Evolutionary conservation across 2,113 vertebrate species (phyloP), one percentile per base, ranked within the genome.

Genomic region (Gulo gulo): DNA sequence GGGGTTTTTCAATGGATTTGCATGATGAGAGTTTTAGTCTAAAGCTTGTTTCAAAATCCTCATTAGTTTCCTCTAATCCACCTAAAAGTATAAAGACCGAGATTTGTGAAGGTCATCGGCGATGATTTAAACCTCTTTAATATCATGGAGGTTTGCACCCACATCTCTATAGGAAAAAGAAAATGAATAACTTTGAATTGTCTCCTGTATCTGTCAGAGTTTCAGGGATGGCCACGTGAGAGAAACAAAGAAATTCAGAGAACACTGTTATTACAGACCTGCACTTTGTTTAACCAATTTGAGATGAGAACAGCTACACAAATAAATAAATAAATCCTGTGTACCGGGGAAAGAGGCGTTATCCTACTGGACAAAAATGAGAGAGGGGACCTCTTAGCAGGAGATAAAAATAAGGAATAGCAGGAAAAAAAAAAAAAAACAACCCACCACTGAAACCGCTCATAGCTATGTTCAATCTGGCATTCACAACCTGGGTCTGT

Each of bases 21-120:
- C 98, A 98, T 98, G 98, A 99, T 99, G 99, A 99, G 97, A 96
- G 97, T 98, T 98, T 99, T 98, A 99, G 98, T 98, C 97, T 96
- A 98, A 98, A 99, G 98, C 98, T 98, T 59, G 97, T 98, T 98
- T 98, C 97, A 97, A 98, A 99, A 98, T 98, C 98, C 92, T 98
- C 98, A 98, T 98, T 98, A 98, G 97, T 99, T 98, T 94, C 91
- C 98, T 98, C 96, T 99, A 99, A 99, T 99, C 98, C 98, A 98
- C 94, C 98, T 98, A 98, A 99, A 99, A 99, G 98, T 98, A 97
- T 97, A 95, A 96, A 98, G 91, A 76, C 7, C 47, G 96, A 86
- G 98, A 97, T 98, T 98, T 95, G 97, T 97, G 98, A 99, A 98
- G 98, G 98, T 98, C 97, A 95, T 96, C 92, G 2, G 0, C 63